Evolutionary conservation across 1,140 invertebrate genomes (phyloP).

Genomic region (Ceratosolen fusciceps): DNA sequence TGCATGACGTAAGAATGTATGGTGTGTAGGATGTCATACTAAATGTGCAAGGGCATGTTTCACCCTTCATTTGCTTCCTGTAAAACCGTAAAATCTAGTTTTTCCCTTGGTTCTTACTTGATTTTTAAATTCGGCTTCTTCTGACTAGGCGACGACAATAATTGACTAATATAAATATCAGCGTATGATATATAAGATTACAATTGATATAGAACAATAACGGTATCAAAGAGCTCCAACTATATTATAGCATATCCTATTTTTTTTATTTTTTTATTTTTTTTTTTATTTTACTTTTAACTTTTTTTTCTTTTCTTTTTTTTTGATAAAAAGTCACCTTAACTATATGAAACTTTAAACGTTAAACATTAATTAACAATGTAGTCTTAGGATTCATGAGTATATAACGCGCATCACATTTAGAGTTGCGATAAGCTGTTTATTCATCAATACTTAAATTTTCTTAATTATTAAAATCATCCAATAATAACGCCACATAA

Average conservation of each 20-base stretch:
- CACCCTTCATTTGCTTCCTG: not conserved
- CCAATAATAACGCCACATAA: slow-evolving; percentile 16
- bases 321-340: not conserved
- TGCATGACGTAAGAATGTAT: not conserved
- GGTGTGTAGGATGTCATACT: not conserved
- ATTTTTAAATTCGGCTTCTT: not conserved
- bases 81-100: too few species aligned
- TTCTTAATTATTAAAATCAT: not conserved
- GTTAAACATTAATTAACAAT: slow-evolving; percentile 34
- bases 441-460: not conserved
- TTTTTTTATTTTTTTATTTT: too few species aligned
- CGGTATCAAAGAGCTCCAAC: not conserved
- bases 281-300: too few species aligned
- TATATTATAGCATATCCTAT: too few species aligned
- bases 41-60: not conserved
- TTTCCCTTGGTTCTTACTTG: not conserved
- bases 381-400: slow-evolving; percentile 28
- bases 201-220: slow-evolving; percentile 5
- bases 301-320: not conserved
- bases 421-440: not conserved
- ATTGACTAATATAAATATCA: slow-evolving; percentile 40
- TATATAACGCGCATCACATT: slow-evolving; percentile 21
- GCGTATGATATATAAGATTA: slow-evolving; percentile 22
- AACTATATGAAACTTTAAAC: not conserved
- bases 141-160: slow-evolving; percentile 38